phyloP scores from a whole-genome alignment of 2,113 vertebrate species.

The Istiophorus platypterus region DNA sequence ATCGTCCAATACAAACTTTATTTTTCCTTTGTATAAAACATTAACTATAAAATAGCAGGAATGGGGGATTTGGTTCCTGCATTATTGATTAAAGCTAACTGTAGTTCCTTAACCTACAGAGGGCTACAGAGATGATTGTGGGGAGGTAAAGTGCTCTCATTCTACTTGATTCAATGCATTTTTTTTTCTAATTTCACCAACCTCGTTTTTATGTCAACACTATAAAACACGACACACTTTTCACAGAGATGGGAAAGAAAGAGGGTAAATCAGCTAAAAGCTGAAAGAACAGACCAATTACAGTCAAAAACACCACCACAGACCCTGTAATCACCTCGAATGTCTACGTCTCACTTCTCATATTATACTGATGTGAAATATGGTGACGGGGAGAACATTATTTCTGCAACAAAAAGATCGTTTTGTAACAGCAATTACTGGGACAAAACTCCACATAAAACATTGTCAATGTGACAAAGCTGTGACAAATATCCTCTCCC shows the following conservation, averaged over 20 bases:
- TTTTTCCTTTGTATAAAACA: conserved; percentile 24
- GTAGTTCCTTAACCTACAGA: neutral
- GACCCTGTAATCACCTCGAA: conserved; percentile 28
- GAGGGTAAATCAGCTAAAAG: neutral
- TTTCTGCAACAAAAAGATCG: conserved; percentile 23
- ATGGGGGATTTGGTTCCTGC: conserved; percentile 4
- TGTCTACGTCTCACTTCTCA: conserved; percentile 2
- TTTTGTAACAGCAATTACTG: conserved; percentile 1
- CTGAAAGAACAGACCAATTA: neutral
- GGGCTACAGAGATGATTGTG: conserved; percentile 4
- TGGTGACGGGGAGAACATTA: neutral
- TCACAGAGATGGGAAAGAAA: neutral
- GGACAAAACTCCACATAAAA: conserved; percentile 31
- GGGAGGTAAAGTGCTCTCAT: conserved; percentile 18
- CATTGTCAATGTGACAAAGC: neutral
- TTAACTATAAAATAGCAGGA: conserved; percentile 37
- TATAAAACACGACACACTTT: neutral
- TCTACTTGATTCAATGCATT: neutral
- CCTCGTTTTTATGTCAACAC: conserved; percentile 2
- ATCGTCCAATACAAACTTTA: neutral
- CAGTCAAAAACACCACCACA: neutral
- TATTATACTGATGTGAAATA: conserved; percentile 11
- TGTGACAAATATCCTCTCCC: conserved; percentile 21
- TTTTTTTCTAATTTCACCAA: neutral
- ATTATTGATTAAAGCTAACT: conserved; percentile 35